Percentiles rank a stretch among this genome's conserved stretches.
phyloP scores from a whole-genome alignment of 2,797 vertebrate species.

The Sternarchorhynchus goeldii region DNA sequence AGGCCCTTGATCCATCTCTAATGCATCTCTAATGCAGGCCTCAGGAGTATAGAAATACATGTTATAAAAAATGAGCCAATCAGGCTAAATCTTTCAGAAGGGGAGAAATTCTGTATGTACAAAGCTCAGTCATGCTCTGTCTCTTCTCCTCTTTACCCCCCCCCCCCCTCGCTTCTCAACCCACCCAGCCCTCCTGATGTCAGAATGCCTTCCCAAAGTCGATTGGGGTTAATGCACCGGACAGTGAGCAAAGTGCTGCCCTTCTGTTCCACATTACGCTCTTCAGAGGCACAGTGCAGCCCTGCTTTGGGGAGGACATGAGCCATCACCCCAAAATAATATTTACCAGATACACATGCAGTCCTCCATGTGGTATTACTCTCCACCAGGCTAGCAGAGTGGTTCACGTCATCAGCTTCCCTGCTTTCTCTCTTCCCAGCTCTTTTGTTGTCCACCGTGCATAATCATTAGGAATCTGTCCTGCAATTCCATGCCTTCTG shows the following conservation, averaged over 20 bases:
- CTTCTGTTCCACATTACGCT: constrained; percentile 73
- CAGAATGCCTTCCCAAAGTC: constrained; percentile 58
- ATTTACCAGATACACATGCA: constrained; percentile 68
- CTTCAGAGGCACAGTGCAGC: constrained; percentile 52
- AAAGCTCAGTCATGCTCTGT: constrained; percentile 41
- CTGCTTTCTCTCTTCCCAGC: constrained; percentile 47
- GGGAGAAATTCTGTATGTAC: constrained; percentile 51
- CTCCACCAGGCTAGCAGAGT: constrained; percentile 52
- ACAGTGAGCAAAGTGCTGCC: constrained; percentile 64
- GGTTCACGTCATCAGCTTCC: constrained; percentile 60
- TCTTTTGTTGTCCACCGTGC: constrained; percentile 54
- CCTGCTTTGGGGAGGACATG: constrained; percentile 59
- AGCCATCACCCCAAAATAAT: constrained; percentile 67
- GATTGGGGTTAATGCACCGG: constrained; percentile 74
- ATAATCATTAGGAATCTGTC: constrained; percentile 56
- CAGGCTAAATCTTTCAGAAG: constrained; percentile 50
- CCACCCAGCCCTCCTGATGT: constrained; percentile 44
- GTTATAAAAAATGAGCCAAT: constrained; percentile 54
- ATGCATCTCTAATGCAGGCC: constrained; percentile 56
- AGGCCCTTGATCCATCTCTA: constrained; percentile 48
- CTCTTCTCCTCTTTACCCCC: constrained; percentile 32
- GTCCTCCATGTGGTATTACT: constrained; percentile 68
- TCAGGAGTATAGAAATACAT: constrained; percentile 52
- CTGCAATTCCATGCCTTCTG: constrained; percentile 42
- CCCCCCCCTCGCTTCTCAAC: constrained; percentile 12